Evolutionary conservation across 2,888 invertebrate species (phyloP).

Genomic region (Falcaria lacertinaria): DNA sequence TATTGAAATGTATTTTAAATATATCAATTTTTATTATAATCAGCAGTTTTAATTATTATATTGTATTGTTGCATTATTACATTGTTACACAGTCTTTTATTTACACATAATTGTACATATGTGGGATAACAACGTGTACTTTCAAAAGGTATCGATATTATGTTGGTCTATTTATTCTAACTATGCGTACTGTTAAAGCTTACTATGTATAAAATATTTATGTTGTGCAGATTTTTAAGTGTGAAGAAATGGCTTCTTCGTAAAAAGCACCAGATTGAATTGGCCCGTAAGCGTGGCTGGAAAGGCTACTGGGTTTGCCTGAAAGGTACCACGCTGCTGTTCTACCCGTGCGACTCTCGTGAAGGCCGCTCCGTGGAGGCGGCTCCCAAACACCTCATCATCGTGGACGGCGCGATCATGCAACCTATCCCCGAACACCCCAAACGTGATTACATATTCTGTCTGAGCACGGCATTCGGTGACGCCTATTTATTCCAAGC

Average conservation of each 20-base stretch:
- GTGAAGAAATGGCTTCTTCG: conserved; percentile 99
- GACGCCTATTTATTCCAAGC: conserved; percentile 99
- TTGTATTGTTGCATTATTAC: too few species aligned
- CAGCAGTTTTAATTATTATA: neutral
- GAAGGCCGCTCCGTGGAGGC: conserved; percentile 94
- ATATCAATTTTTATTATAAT: neutral
- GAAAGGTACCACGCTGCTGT: conserved; percentile 96
- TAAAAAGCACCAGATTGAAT: conserved; percentile 97
- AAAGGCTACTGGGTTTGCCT: conserved; percentile 99
- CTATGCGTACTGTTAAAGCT: too few species aligned
- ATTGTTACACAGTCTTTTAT: too few species aligned
- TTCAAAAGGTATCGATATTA: neutral
- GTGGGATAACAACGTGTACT: too few species aligned
- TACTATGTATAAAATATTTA: conserved; percentile 49
- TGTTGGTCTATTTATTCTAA: neutral
- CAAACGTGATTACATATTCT: conserved; percentile 98
- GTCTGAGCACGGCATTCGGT: conserved; percentile 98
- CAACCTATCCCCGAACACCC: conserved; percentile 99
- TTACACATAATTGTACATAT: too few species aligned
- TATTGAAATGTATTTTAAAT: conserved; percentile 1
- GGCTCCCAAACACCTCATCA: conserved; percentile 96
- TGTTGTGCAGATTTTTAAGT: conserved; percentile 90
- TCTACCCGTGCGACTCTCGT: conserved; percentile 96
- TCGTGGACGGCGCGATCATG: conserved; percentile 98
- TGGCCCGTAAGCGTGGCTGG: conserved; percentile 97